phyloP scores from a whole-genome alignment of 2,113 vertebrate species.

The Gavia stellata region DNA sequence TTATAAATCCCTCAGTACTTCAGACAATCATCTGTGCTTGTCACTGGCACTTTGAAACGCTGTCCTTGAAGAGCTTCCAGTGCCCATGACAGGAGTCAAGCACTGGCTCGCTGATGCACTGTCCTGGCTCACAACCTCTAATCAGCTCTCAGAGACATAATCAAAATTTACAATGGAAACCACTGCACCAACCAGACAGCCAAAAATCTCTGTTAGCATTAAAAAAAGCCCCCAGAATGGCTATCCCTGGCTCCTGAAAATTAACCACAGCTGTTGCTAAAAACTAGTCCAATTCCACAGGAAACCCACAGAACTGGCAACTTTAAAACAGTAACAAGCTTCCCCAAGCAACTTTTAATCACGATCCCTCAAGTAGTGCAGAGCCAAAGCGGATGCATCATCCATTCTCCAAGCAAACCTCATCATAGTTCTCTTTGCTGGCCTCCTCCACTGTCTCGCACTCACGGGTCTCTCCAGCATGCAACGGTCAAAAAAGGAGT shows the following conservation, averaged over 20 bases:
- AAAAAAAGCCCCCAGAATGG: neutral
- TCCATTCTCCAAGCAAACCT: slow-evolving; percentile 20
- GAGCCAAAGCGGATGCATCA: slow-evolving; percentile 56
- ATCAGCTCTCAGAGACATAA: neutral
- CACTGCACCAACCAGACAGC: neutral
- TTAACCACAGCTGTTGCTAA: slow-evolving; percentile 62
- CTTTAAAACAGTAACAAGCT: neutral
- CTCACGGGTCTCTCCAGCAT: neutral
- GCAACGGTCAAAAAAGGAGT: neutral
- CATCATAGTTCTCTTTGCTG: neutral
- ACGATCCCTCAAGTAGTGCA: neutral
- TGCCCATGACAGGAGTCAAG: neutral
- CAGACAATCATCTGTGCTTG: neutral
- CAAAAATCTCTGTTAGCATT: neutral
- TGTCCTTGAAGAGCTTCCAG: neutral
- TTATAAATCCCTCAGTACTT: neutral
- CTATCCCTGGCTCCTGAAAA: slow-evolving; percentile 49
- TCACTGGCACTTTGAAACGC: neutral
- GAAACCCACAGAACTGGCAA: slow-evolving; percentile 65
- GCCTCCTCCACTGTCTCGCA: neutral
- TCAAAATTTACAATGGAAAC: neutral
- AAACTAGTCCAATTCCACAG: slow-evolving; percentile 50
- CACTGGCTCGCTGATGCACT: neutral
- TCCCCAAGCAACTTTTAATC: slow-evolving; percentile 47
- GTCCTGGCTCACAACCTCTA: neutral